Evolutionary conservation across 1,140 invertebrate species (phyloP).

Genomic region (Anoplophora glabripennis): DNA sequence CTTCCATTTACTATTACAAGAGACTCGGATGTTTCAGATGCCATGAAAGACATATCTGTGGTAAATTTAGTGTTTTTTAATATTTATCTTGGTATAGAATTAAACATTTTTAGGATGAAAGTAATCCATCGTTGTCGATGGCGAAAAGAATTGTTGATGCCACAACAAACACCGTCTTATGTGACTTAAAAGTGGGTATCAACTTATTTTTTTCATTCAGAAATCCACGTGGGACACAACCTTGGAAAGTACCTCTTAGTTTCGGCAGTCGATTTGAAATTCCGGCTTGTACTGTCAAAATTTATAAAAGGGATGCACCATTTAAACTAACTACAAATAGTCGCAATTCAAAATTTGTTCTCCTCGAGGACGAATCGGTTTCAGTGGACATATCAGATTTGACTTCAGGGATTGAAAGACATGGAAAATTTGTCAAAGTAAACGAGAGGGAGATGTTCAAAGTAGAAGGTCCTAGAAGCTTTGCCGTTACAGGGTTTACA

Average conservation of each 20-base stretch:
- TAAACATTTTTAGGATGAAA: conserved; percentile 1
- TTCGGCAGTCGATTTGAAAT: conserved; percentile 21
- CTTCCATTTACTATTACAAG: conserved; percentile 19
- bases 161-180: conserved; percentile 22
- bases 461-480: conserved; percentile 21
- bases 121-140: conserved; percentile 5
- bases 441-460: conserved; percentile 27
- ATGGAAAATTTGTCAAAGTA: conserved; percentile 32
- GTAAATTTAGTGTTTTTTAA: neutral
- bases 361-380: conserved; percentile 25
- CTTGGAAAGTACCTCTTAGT: conserved; percentile 27
- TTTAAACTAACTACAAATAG: conserved; percentile 17
- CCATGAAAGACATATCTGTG: conserved; percentile 23
- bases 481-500: conserved; percentile 24
- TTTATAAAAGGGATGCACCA: conserved; percentile 13
- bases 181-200: conserved; percentile 23
- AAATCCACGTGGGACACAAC: conserved; percentile 20
- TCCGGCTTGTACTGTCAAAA: conserved; percentile 21
- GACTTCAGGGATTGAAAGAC: conserved; percentile 20
- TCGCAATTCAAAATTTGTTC: conserved; percentile 5
- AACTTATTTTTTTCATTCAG: conserved; percentile 26
- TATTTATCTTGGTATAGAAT: neutral
- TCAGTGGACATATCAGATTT: conserved; percentile 19
- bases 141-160: conserved; percentile 21
- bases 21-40: conserved; percentile 13